Conservation (phyloP, 1,140 invertebrate genomes). For the Cyrtorhinus lividipennis region DNA sequence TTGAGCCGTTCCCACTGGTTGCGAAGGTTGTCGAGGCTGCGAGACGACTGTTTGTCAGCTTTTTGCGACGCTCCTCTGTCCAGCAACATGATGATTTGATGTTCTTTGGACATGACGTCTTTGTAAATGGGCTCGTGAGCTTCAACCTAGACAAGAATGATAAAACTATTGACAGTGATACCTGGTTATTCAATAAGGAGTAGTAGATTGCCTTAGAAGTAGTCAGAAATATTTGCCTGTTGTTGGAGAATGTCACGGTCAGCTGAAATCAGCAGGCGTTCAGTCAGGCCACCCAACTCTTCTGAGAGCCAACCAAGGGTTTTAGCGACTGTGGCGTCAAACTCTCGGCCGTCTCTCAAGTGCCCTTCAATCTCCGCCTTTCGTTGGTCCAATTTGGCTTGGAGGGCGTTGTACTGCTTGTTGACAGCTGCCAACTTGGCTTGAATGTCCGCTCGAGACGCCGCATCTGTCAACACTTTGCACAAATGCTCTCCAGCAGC, state of each 20-base stretch:
- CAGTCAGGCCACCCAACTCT: slow-evolving; percentile 55
- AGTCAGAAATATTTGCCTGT: slow-evolving; percentile 45
- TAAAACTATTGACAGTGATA: too few species aligned
- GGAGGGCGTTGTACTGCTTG: slow-evolving; percentile 68
- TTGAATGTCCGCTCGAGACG: slow-evolving; percentile 78
- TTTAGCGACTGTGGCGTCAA: slow-evolving; percentile 69
- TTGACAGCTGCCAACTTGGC: slow-evolving; percentile 67
- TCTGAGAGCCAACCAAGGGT: slow-evolving; percentile 78
- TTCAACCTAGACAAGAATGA: slow-evolving; percentile 17
- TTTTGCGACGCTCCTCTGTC: slow-evolving; percentile 65
- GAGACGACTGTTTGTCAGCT: slow-evolving; percentile 43
- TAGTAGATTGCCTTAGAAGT: background rate
- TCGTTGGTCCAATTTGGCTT: slow-evolving; percentile 74
- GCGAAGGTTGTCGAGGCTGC: slow-evolving; percentile 74
- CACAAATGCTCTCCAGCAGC: slow-evolving; percentile 70
- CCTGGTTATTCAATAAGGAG: background rate
- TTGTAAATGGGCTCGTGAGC: slow-evolving; percentile 55
- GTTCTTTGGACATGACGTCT: slow-evolving; percentile 75
- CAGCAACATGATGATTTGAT: slow-evolving; percentile 84
- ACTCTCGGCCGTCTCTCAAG: slow-evolving; percentile 64
- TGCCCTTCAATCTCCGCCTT: slow-evolving; percentile 82
- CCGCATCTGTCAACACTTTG: slow-evolving; percentile 70
- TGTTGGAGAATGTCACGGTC: slow-evolving; percentile 66
- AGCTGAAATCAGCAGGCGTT: slow-evolving; percentile 69
- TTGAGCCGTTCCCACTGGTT: slow-evolving; percentile 79